phyloP scores from a whole-genome alignment of 64 coral and sea anemone species.

The Montipora sp. region DNA sequence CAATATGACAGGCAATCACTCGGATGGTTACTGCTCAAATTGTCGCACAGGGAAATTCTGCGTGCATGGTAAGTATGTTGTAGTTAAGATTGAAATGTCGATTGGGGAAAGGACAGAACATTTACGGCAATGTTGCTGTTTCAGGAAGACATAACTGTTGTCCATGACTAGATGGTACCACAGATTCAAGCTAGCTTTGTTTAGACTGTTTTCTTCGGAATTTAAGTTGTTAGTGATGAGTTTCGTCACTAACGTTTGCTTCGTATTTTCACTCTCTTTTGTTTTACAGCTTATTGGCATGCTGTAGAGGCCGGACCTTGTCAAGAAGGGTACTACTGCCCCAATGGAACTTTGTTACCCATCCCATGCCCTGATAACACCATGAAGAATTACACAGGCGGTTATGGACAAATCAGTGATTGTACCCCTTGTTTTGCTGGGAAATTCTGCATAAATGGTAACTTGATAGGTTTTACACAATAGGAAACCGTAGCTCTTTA shows the following conservation, averaged over 20 bases:
- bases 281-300: background rate
- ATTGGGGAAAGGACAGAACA: no score
- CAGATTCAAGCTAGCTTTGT: no score
- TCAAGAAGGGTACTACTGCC: slow-evolving; percentile 86
- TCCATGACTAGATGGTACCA: no score
- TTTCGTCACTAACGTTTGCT: no score
- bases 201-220: no score
- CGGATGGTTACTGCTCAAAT: background rate
- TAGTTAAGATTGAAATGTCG: background rate
- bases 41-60: slow-evolving; percentile 17
- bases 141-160: no score
- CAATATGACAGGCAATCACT: slow-evolving; percentile 2
- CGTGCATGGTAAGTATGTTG: background rate
- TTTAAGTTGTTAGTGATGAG: no score
- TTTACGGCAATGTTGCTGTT: no score
- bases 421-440: slow-evolving; percentile 90
- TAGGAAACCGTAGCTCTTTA: background rate
- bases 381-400: slow-evolving; percentile 95
- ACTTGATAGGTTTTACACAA: background rate
- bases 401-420: slow-evolving; percentile 74
- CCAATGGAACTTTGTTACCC: slow-evolving; percentile 81
- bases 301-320: slow-evolving; percentile 87
- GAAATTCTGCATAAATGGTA: slow-evolving; percentile 90
- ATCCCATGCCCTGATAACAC: slow-evolving; percentile 89
- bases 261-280: background rate